Conservation (phyloP, 2,113 vertebrate species). For the Bagarius yarrelli region DNA sequence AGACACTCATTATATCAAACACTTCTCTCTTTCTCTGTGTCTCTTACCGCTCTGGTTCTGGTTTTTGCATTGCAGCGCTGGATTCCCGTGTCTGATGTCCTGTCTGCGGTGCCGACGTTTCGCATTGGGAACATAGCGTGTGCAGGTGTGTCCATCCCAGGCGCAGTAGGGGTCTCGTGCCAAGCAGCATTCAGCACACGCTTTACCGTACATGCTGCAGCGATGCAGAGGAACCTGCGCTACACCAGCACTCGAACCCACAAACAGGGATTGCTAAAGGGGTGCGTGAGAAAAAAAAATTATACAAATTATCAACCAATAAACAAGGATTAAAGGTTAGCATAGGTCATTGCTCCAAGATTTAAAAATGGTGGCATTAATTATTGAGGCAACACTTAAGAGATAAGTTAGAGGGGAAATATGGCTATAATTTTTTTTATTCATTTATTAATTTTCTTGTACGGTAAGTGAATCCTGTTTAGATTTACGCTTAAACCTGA, state of each 20-base stretch:
- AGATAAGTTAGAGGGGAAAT: background rate
- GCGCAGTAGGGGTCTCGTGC: conserved; percentile 92
- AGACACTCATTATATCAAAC: background rate
- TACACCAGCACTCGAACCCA: conserved; percentile 81
- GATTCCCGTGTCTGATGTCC: conserved; percentile 78
- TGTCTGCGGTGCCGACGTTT: conserved; percentile 84
- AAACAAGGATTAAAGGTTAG: background rate
- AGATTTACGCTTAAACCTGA: background rate
- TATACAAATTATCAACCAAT: background rate
- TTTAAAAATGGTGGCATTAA: background rate
- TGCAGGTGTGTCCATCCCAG: conserved; percentile 85
- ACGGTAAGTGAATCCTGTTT: background rate
- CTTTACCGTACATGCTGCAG: conserved; percentile 85
- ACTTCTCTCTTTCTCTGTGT: background rate
- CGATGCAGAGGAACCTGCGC: conserved; percentile 83
- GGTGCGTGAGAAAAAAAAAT: background rate
- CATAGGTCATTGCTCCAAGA: background rate
- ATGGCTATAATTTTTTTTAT: background rate
- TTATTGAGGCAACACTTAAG: background rate
- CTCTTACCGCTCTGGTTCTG: conserved; percentile 81
- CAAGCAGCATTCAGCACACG: conserved; percentile 91
- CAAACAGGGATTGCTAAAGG: conserved; percentile 82
- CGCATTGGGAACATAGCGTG: conserved; percentile 69
- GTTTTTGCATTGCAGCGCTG: conserved; percentile 82
- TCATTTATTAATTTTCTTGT: background rate